phyloP scores from a whole-genome alignment of 1,140 invertebrate genomes.

The Antheraea pernyi region DNA sequence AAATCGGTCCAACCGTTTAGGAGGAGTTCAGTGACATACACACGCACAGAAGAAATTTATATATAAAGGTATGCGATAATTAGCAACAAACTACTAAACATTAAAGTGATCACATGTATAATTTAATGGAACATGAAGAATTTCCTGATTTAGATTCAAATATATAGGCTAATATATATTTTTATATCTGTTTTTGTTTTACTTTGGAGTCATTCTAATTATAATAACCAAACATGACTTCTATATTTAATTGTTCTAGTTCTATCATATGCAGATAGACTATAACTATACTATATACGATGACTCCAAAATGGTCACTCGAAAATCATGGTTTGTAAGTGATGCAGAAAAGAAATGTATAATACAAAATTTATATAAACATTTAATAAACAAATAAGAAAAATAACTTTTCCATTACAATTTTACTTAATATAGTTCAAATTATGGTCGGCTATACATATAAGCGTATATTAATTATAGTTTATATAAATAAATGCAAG shows the following conservation, averaged over 20 bases:
- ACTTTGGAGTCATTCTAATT: too few species aligned
- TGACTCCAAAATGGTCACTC: too few species aligned
- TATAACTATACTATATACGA: too few species aligned
- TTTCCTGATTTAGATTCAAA: too few species aligned
- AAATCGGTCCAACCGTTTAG: too few species aligned
- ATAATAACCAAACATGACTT: too few species aligned
- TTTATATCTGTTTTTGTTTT: too few species aligned
- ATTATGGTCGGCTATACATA: not conserved
- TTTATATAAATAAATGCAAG: slow-evolving; percentile 5
- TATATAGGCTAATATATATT: too few species aligned
- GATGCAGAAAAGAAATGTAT: not conserved
- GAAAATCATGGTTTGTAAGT: not conserved
- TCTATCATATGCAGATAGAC: too few species aligned
- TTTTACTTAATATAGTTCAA: not conserved
- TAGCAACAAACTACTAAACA: not conserved
- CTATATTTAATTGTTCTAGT: too few species aligned
- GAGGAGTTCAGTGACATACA: too few species aligned
- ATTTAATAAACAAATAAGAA: slow-evolving; percentile 1
- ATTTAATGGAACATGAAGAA: not conserved
- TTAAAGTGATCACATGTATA: not conserved
- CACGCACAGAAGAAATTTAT: too few species aligned
- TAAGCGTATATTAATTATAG: not conserved
- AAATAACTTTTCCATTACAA: not conserved
- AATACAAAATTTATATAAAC: not conserved
- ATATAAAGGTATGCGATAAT: not conserved